These are phyloP conservation scores for Gobius niger DNA, from an alignment of 2,113 vertebrate genomes.

Conservation along the genomic window DNA sequence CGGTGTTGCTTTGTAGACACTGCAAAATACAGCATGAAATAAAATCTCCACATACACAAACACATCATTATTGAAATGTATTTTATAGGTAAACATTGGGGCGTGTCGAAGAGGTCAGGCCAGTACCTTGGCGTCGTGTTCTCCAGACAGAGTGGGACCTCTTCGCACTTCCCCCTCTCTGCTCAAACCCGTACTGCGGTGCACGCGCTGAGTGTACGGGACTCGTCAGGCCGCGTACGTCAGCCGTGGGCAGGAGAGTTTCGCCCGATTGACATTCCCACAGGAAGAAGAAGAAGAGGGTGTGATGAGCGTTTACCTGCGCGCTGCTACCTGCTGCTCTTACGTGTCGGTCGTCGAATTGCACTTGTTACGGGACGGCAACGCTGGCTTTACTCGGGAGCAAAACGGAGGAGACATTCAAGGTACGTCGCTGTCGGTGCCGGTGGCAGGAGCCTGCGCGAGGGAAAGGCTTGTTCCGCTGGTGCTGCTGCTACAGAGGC, in stretches of 20 bases:
- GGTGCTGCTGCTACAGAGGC: neutral
- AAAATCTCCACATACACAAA: neutral
- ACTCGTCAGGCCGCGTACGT: conserved; percentile 48
- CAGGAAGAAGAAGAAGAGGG: conserved; percentile 55
- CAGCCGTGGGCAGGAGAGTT: conserved; percentile 47
- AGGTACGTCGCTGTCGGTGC: conserved; percentile 54
- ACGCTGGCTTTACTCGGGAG: conserved; percentile 61
- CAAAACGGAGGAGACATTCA: conserved; percentile 52
- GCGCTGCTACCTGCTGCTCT: conserved; percentile 27
- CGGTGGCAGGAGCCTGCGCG: conserved; percentile 4
- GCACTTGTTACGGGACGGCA: conserved; percentile 7
- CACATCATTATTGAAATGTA: neutral
- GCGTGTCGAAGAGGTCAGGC: neutral
- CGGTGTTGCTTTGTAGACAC: no score
- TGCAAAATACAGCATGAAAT: neutral
- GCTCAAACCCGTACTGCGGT: neutral
- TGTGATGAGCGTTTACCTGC: conserved; percentile 68
- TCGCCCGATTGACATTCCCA: conserved; percentile 55
- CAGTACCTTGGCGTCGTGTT: neutral
- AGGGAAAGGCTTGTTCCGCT: conserved; percentile 35
- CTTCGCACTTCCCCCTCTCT: neutral
- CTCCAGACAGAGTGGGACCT: conserved; percentile 49
- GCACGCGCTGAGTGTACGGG: conserved; percentile 18
- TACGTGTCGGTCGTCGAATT: conserved; percentile 28
- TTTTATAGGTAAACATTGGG: neutral